These are phyloP conservation scores for Drosophila cardini DNA, from an alignment of 1,140 invertebrate genomes.

Conservation along the genomic window DNA sequence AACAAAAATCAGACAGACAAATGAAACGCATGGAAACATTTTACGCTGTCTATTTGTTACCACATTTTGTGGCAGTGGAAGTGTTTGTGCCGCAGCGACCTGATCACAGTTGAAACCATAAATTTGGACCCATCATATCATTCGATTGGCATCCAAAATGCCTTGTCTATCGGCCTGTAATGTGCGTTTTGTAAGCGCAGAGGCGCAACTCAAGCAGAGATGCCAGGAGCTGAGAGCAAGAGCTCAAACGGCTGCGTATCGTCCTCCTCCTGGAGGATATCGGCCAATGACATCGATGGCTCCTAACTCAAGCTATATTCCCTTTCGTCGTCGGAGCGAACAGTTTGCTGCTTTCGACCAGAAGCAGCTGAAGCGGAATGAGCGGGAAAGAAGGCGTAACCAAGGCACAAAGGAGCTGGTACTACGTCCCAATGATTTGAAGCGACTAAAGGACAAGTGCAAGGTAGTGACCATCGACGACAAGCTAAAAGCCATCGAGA, in stretches of 20 bases:
- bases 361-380: constrained; percentile 66
- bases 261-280: constrained; percentile 51
- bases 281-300: constrained; percentile 38
- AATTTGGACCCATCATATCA: background rate
- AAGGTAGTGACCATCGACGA: constrained; percentile 68
- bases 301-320: constrained; percentile 19
- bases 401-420: constrained; percentile 61
- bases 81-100: background rate
- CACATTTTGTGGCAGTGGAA: constrained; percentile 4
- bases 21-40: background rate
- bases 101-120: background rate
- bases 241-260: constrained; percentile 67
- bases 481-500: constrained; percentile 52
- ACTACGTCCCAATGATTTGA: constrained; percentile 61
- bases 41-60: background rate
- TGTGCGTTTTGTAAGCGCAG: constrained; percentile 70
- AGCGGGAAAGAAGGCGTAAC: constrained; percentile 61
- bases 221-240: constrained; percentile 58
- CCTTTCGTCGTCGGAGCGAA: constrained; percentile 51
- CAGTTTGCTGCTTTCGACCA: constrained; percentile 60
- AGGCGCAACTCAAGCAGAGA: constrained; percentile 54
- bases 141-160: constrained; percentile 42
- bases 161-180: constrained; percentile 78
- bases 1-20: constrained; percentile 14
- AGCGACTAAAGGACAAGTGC: constrained; percentile 65